A percentile compares a stretch with the other conserved stretches of the same genome.
These are phyloP conservation scores for Steinernema khuongi DNA, from an alignment of 1,140 invertebrate species.

Conservation along the genomic window DNA sequence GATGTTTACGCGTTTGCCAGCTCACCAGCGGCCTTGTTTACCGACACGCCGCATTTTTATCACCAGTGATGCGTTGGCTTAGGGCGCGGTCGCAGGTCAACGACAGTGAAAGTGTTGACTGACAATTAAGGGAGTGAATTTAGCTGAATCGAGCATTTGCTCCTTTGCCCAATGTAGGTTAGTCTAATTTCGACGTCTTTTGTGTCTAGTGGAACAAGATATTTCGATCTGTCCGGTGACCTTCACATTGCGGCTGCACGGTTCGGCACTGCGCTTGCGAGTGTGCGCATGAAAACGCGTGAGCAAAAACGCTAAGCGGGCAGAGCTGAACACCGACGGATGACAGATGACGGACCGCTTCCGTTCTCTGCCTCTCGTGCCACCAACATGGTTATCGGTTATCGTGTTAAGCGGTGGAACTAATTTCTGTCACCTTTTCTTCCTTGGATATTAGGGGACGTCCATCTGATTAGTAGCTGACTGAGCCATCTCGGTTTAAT, in stretches of 20 bases:
- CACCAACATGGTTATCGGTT: neutral
- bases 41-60: too few relatives aligned
- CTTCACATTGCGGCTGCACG: conserved; percentile 11
- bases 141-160: too few relatives aligned
- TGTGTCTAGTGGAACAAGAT: neutral
- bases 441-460: neutral
- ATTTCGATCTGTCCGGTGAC: neutral
- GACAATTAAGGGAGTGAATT: too few relatives aligned
- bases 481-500: neutral
- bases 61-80: too few relatives aligned
- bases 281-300: neutral
- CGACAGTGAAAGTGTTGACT: too few relatives aligned
- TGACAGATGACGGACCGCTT: too few relatives aligned
- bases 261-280: neutral
- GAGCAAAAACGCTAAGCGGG: neutral
- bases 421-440: neutral
- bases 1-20: too few relatives aligned
- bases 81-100: too few relatives aligned
- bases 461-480: neutral
- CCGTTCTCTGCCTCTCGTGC: neutral
- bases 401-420: neutral
- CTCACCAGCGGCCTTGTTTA: too few relatives aligned
- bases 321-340: too few relatives aligned
- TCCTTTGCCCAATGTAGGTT: neutral
- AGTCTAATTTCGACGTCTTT: conserved; percentile 2